A percentile compares a stretch with the other conserved stretches of the same genome.
These are phyloP conservation scores for Scolopax bukidnonensis DNA, from an alignment of 2,797 vertebrate genomes.

Conservation along the genomic window DNA sequence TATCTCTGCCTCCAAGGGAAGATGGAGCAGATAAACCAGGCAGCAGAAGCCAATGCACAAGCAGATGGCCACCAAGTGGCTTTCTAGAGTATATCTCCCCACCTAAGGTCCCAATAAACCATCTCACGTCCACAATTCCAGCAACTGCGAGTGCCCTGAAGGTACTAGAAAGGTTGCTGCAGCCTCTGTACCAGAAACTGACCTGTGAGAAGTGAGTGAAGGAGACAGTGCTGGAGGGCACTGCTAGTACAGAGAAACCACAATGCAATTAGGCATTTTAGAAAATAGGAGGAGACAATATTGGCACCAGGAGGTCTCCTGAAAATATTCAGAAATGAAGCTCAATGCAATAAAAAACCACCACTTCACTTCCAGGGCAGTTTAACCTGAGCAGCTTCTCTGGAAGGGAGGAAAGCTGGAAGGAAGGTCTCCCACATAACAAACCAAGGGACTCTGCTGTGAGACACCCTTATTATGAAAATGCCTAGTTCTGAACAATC, in stretches of 20 bases:
- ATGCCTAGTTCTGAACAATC: background rate
- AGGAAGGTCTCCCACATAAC: background rate
- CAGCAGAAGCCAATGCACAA: background rate
- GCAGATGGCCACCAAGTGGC: rapidly evolving
- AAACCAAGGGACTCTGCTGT: background rate
- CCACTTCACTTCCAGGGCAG: background rate
- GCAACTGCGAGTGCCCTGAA: background rate
- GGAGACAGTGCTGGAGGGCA: background rate
- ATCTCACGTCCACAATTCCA: background rate
- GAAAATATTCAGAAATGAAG: constrained; percentile 4
- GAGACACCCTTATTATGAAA: background rate
- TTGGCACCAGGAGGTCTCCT: background rate
- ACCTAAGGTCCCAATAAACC: background rate
- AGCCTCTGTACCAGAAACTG: background rate
- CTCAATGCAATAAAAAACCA: background rate
- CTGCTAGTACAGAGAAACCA: background rate
- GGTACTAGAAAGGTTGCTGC: background rate
- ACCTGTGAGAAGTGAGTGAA: background rate
- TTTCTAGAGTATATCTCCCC: background rate
- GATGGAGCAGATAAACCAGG: background rate
- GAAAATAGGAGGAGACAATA: background rate
- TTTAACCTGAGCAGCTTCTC: background rate
- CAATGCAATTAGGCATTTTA: background rate
- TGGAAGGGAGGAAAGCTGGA: background rate
- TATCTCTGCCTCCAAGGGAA: background rate